A percentile compares a stretch with the other conserved stretches of the same genome.
These are phyloP conservation scores for Hystrix brachyura DNA, from an alignment of 2,113 vertebrate species.

Conservation along the genomic window DNA sequence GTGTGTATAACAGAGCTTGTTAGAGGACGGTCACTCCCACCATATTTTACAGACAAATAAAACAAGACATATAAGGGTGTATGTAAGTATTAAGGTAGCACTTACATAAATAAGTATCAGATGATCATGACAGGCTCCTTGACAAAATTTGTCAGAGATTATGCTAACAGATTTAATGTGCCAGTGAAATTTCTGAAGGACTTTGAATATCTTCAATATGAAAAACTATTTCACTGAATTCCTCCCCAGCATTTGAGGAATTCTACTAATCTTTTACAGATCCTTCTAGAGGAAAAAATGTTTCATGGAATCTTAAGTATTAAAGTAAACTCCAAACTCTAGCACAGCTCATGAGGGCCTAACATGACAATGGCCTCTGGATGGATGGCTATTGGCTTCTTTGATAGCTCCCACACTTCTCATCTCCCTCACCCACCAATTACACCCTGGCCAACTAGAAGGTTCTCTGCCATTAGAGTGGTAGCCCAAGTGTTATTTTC, in stretches of 20 bases:
- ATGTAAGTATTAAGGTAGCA: not conserved
- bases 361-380: not conserved
- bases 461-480: constrained; percentile 42
- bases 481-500: not conserved
- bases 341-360: not conserved
- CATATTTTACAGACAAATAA: constrained; percentile 49
- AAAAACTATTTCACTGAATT: constrained; percentile 46
- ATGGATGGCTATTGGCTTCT: not conserved
- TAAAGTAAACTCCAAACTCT: constrained; percentile 41
- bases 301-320: constrained; percentile 36
- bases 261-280: constrained; percentile 42
- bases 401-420: not conserved
- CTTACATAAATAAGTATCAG: constrained; percentile 37
- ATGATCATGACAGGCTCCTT: not conserved
- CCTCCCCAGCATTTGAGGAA: constrained; percentile 5
- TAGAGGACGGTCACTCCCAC: constrained; percentile 25
- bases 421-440: not conserved
- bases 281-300: constrained; percentile 46
- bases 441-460: not conserved
- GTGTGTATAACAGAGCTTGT: not conserved
- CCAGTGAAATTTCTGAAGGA: constrained; percentile 15
- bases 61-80: not conserved
- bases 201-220: constrained; percentile 33
- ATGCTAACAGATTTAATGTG: constrained; percentile 42
- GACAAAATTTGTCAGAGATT: constrained; percentile 57